These are phyloP conservation scores for Ophion obscuratus DNA, from an alignment of 2,888 invertebrate genomes.

Conservation along the genomic window DNA sequence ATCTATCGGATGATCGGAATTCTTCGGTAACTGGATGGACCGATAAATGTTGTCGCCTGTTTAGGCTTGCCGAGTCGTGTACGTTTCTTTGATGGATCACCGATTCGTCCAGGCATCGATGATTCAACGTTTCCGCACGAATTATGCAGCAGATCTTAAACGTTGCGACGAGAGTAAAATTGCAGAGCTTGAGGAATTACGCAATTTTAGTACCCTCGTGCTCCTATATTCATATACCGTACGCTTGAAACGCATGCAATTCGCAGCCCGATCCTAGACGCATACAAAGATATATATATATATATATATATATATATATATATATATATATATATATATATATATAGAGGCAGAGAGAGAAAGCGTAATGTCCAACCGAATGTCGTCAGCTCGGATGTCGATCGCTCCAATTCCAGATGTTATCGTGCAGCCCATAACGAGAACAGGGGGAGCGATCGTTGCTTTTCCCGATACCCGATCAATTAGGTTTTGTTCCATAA, in stretches of 20 bases:
- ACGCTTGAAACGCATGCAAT: slow-evolving; percentile 6
- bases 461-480: slow-evolving; percentile 18
- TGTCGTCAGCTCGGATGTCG: slow-evolving; percentile 51
- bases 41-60: no score
- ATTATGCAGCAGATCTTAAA: neutral
- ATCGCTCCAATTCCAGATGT: slow-evolving; percentile 40
- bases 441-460: slow-evolving; percentile 27
- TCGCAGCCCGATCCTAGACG: neutral
- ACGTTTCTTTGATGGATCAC: neutral
- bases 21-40: neutral
- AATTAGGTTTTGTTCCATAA: slow-evolving; percentile 16
- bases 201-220: neutral
- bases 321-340: neutral
- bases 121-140: neutral
- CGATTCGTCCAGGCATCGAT: neutral
- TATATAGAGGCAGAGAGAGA: slow-evolving; percentile 21
- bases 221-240: neutral
- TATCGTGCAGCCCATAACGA: slow-evolving; percentile 37
- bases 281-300: no score
- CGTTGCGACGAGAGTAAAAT: neutral
- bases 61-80: no score
- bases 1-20: neutral
- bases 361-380: slow-evolving; percentile 27
- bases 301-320: neutral
- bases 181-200: slow-evolving; percentile 6